A percentile compares a stretch with the other conserved stretches of the same genome.
Conservation (phyloP, 2,888 invertebrate genomes). For the Dynastes hyllus region DNA sequence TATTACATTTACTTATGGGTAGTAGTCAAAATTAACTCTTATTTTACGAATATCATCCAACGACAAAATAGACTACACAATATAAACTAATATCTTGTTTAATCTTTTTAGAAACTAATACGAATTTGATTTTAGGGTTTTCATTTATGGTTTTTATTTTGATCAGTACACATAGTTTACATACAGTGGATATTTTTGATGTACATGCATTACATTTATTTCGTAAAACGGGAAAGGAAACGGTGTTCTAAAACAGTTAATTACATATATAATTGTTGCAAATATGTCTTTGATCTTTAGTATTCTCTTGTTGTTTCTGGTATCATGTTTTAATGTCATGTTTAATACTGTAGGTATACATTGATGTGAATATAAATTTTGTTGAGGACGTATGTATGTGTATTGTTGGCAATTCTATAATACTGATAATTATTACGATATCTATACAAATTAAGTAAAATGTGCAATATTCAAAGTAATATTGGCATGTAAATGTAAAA, state of each 20-base stretch:
- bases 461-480: background rate
- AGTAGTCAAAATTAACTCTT: slow-evolving; percentile 47
- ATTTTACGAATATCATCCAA: slow-evolving; percentile 34
- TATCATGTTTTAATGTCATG: background rate
- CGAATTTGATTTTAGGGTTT: slow-evolving; percentile 40
- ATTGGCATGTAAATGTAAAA: no score
- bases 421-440: slow-evolving; percentile 25
- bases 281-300: slow-evolving; percentile 35
- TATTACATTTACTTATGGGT: slow-evolving; percentile 53
- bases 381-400: slow-evolving; percentile 28
- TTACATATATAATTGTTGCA: slow-evolving; percentile 35
- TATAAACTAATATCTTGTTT: slow-evolving; percentile 32
- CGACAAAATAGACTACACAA: slow-evolving; percentile 40
- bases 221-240: slow-evolving; percentile 19
- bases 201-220: slow-evolving; percentile 40
- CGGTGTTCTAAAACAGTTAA: slow-evolving; percentile 16
- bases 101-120: slow-evolving; percentile 29
- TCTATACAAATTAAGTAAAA: background rate
- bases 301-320: background rate
- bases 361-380: slow-evolving; percentile 25
- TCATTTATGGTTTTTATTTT: slow-evolving; percentile 13
- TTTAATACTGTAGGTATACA: slow-evolving; percentile 5
- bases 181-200: slow-evolving; percentile 39
- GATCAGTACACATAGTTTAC: slow-evolving; percentile 38
- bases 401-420: slow-evolving; percentile 44